Conservation (phyloP, 2,113 vertebrate genomes). For the Engraulis encrasicolus region DNA sequence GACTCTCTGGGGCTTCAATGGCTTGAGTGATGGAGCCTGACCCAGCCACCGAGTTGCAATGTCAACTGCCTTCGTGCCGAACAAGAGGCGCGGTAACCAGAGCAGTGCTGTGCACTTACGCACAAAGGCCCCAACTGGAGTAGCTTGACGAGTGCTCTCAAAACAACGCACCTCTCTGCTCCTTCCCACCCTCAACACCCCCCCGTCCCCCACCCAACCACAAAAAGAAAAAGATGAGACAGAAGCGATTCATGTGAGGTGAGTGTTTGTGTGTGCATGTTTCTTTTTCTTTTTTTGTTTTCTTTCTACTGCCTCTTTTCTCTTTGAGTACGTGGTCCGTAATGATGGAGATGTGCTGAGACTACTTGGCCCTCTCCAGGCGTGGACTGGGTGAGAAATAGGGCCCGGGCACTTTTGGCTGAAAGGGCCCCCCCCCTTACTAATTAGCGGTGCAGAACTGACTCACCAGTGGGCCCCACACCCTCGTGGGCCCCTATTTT, state of each 20-base stretch:
- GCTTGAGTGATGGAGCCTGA: conserved; percentile 55
- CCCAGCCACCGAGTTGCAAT: conserved; percentile 56
- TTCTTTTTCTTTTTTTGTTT: conserved; percentile 40
- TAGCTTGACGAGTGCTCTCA: conserved; percentile 66
- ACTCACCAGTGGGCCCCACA: too few species aligned
- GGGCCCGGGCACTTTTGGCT: too few species aligned
- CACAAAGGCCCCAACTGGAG: conserved; percentile 69
- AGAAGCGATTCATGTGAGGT: conserved; percentile 4
- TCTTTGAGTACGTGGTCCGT: conserved; percentile 34
- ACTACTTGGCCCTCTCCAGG: conserved; percentile 74
- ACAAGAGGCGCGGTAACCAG: conserved; percentile 66
- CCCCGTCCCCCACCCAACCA: too few species aligned
- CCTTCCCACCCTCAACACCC: too few species aligned
- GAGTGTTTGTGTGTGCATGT: conserved; percentile 54
- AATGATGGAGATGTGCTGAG: conserved; percentile 70
- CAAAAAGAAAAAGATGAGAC: conserved; percentile 59
- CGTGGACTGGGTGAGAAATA: too few species aligned
- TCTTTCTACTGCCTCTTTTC: conserved; percentile 29
- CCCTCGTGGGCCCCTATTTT: too few species aligned
- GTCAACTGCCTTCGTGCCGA: conserved; percentile 66
- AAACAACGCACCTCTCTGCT: conserved; percentile 50
- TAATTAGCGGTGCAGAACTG: too few species aligned
- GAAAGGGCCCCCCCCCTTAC: too few species aligned
- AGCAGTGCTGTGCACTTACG: conserved; percentile 61
- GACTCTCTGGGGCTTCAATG: background rate